Base-by-base conservation (phyloP, 1,140 invertebrate species). In the Trissolcus basalis region DNA sequence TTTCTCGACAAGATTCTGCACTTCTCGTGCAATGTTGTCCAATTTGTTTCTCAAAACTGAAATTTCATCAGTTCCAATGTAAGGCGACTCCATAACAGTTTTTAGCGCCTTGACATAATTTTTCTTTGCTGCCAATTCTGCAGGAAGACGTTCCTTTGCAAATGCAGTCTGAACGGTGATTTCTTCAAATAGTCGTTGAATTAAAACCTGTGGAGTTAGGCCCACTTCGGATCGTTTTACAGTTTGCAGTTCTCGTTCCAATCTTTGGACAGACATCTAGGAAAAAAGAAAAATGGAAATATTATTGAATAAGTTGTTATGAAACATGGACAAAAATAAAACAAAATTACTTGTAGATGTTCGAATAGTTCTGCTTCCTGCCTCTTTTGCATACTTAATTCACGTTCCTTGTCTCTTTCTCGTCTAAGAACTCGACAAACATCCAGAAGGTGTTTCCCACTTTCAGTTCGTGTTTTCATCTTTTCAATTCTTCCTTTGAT, bases 131-230 rank as follows among this genome's bases (percentile, higher is more conserved):
- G 86, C 79, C 19, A 93, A 88, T 85, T 96, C 95, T 77, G 93
- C 91, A 0, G 95, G 94, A 14, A 96, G 82, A 81, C 95, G 94
- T 81, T 96, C 94, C 49, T 93, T 94, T 0, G 92, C 92, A 12
- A 97, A 91, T 80, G 94, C 80, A 1, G 70, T 84, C 44, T 81
- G 79, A 0, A 91, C 90, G 78, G 93, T 92, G 7, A 92, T 91
- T 88, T 96, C 94, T 83, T 96, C 95, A 71, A 93, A 91, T 36
- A 96, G 84, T 80, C 92, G 91, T 85, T 93, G 92, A 13, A 95
- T 87, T 4, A 91, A 85, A 39, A 90, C 85, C 64, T 86, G 84
- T 0, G 86, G 87, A 4, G 89, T 89, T 53, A 91, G 86, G 11
- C 89, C 89, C 4, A 86, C 80, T 43, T 89, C 88, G 45, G 89